These are phyloP conservation scores for Borostomias antarcticus DNA, from an alignment of 2,797 vertebrate species.

Conservation along the genomic window DNA sequence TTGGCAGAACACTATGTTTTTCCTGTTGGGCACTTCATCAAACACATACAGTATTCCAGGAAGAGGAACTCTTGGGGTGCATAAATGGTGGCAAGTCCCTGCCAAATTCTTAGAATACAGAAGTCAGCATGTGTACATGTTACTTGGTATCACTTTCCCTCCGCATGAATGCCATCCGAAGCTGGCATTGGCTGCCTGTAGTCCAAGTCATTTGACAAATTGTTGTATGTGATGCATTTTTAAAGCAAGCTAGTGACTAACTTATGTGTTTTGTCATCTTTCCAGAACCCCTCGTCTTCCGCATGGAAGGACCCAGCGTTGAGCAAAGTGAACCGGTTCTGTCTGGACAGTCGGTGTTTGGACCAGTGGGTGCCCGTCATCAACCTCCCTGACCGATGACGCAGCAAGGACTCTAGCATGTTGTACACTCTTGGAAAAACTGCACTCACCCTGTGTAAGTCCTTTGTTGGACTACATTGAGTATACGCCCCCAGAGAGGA, in stretches of 20 bases:
- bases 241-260: too few species aligned
- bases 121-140: conserved; percentile 10
- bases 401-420: conserved; percentile 49
- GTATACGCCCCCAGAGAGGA: conserved; percentile 55
- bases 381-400: conserved; percentile 93
- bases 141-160: too few species aligned
- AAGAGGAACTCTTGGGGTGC: conserved; percentile 38
- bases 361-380: conserved; percentile 97
- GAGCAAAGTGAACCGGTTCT: conserved; percentile 91
- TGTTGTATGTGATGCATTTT: too few species aligned
- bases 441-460: conserved; percentile 79
- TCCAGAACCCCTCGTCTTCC: conserved; percentile 87
- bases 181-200: too few species aligned
- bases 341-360: conserved; percentile 89
- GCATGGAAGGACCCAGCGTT: conserved; percentile 90
- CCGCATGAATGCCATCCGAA: too few species aligned
- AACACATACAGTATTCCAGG: conserved; percentile 47
- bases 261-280: conserved; percentile 38
- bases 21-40: conserved; percentile 44
- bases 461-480: conserved; percentile 76
- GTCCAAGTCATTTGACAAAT: too few species aligned
- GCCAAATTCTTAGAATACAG: conserved; percentile 5
- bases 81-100: neutral
- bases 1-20: conserved; percentile 41
- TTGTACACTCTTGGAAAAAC: conserved; percentile 54